These are phyloP conservation scores for Paracentrotus lividus DNA, from an alignment of 53 echinoderm and acorn worm species.

Conservation along the genomic window DNA sequence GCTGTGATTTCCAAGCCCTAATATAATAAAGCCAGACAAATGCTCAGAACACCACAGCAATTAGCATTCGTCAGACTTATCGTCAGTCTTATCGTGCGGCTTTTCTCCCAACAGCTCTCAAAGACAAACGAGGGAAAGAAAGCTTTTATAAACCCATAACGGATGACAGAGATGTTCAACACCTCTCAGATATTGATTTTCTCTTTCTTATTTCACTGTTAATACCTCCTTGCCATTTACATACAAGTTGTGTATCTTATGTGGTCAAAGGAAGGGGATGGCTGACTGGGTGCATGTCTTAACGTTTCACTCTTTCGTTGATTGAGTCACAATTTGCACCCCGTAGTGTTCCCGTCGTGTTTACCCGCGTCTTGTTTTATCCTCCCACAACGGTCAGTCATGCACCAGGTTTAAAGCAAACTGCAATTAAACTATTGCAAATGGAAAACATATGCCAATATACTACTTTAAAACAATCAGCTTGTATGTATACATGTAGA, in stretches of 20 bases:
- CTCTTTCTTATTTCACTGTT: background rate
- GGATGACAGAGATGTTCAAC: conserved; percentile 43
- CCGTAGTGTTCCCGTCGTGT: background rate
- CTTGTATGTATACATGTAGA: too few species aligned
- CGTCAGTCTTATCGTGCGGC: conserved; percentile 9
- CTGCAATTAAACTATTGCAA: background rate
- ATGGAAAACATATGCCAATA: background rate
- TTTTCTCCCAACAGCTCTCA: conserved; percentile 28
- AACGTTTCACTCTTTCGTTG: conserved; percentile 18
- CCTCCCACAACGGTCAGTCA: background rate
- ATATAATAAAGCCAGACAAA: conserved; percentile 66
- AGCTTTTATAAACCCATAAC: conserved; percentile 11
- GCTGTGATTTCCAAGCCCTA: conserved; percentile 50
- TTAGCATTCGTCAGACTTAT: conserved; percentile 51
- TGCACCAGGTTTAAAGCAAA: conserved; percentile 21
- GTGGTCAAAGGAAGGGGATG: background rate
- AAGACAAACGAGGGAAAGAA: conserved; percentile 7
- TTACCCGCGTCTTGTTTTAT: background rate
- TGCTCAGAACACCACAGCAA: conserved; percentile 60
- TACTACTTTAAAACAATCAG: background rate
- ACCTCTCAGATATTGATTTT: conserved; percentile 55
- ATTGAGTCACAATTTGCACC: conserved; percentile 35
- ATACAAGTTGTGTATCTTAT: background rate
- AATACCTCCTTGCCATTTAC: background rate
- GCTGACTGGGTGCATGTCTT: conserved; percentile 2